A percentile compares a stretch with the other conserved stretches of the same genome.
These are phyloP conservation scores for Stramonita haemastoma DNA, from an alignment of 2,888 invertebrate species.

Conservation along the genomic window DNA sequence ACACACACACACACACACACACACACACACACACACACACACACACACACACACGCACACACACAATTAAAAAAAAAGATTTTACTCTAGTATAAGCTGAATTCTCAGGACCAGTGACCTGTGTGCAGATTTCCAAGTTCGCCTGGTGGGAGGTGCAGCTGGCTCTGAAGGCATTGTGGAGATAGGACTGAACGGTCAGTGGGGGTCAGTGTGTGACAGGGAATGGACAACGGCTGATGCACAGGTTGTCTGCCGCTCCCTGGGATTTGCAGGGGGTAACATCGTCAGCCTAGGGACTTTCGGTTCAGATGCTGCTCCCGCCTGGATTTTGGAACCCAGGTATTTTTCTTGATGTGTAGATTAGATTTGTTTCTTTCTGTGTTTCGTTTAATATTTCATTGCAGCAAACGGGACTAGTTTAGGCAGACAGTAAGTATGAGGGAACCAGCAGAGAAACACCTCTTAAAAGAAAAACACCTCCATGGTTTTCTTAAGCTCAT, in stretches of 20 bases:
- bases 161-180: constrained; percentile 52
- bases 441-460: no score
- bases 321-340: background rate
- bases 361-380: no score
- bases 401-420: no score
- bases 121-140: constrained; percentile 41
- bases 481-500: no score
- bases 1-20: no score
- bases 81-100: no score
- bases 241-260: constrained; percentile 61
- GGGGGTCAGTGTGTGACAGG: constrained; percentile 64
- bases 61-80: no score
- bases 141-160: constrained; percentile 55
- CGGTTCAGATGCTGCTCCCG: background rate
- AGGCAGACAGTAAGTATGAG: no score
- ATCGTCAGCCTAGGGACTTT: background rate
- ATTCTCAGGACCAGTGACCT: background rate
- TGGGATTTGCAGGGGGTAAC: constrained; percentile 63
- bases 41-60: no score
- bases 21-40: no score
- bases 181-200: constrained; percentile 37
- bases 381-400: no score
- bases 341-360: background rate
- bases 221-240: constrained; percentile 63
- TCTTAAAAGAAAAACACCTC: no score